Evolutionary conservation across 2,797 vertebrate genomes (phyloP), one percentile per base, ranked within the genome.

Genomic region (Myotis myotis): DNA sequence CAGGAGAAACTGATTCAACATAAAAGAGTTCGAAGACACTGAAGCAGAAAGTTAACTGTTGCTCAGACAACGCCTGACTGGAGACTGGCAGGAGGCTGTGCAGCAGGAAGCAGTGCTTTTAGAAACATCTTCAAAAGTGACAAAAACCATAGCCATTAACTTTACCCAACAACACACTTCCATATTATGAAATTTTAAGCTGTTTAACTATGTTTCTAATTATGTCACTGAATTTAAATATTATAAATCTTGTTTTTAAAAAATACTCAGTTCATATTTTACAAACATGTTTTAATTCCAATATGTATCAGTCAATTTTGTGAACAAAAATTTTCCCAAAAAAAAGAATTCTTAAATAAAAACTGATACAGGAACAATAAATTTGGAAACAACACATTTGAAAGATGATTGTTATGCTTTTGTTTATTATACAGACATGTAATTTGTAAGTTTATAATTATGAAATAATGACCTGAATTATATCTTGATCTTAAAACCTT

Each of bases 211-310:
- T 66, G 44, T 62, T 81, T 94, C 47, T 79, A 89, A 94, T 78
- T 78, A 72, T 62, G 20, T 55, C 57, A 64, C 49, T 81, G 75
- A 11, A 62, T 62, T 92, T 92, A 92, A 76, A 30, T 53, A 66
- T 55, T 60, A 57, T 8, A 84, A 51, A 84, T 57, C 15, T 33
- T 36, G 8, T 25, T 68, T 57, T 82, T 19, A 10, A 86, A 93
- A 93, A 93, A 41, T 51, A 75, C 85, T 72, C 6, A 60, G 74
- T 36, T 51, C 13, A 28, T 33, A 53, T 71, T 75, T 90, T 49
- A 89, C 0, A 92, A 89, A 86, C 57, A 86, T 71, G 20, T 71
- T 89, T 92, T n/a, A 92, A 62, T 82, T 76, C 53, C 25, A 41
- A 76, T 55, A 76, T 51, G 71, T 44, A 12, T 33, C 87, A 44